phyloP scores from a whole-genome alignment of 2,888 invertebrate species.

The Monoplex corrugatus region DNA sequence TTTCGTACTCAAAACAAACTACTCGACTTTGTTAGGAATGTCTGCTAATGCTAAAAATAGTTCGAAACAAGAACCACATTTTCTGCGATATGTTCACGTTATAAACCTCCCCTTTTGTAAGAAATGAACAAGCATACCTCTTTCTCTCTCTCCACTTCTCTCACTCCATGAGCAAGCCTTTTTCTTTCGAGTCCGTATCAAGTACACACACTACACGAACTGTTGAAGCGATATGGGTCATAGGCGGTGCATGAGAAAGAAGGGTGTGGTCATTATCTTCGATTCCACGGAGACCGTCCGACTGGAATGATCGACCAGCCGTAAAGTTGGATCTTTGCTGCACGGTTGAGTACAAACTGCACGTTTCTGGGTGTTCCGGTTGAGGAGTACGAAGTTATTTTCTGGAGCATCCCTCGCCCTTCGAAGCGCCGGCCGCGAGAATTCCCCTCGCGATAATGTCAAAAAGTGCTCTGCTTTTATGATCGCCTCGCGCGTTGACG shows the following conservation, averaged over 20 bases:
- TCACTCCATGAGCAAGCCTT: not conserved
- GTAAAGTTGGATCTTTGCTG: not conserved
- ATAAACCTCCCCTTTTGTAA: not conserved
- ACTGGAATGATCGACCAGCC: not conserved
- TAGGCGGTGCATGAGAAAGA: not conserved
- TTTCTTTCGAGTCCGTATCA: not conserved
- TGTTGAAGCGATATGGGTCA: conserved; percentile 42
- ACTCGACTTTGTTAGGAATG: too few species aligned
- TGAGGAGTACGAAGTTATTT: conserved; percentile 4
- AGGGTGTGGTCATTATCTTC: conserved; percentile 46
- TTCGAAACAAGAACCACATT: too few species aligned
- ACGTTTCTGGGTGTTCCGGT: conserved; percentile 14
- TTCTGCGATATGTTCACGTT: too few species aligned
- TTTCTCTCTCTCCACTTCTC: not conserved
- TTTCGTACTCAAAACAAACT: too few species aligned
- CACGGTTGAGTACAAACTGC: conserved; percentile 38
- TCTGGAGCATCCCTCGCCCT: conserved; percentile 32
- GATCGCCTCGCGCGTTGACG: conserved; percentile 45
- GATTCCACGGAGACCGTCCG: not conserved
- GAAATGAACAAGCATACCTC: not conserved
- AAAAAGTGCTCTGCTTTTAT: conserved; percentile 27
- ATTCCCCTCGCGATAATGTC: conserved; percentile 43
- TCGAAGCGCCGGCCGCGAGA: conserved; percentile 41
- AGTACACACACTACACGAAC: conserved; percentile 30
- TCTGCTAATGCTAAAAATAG: too few species aligned